phyloP scores from a whole-genome alignment of 92 coral and sea anemone genomes.

The Actinostola sp. region DNA sequence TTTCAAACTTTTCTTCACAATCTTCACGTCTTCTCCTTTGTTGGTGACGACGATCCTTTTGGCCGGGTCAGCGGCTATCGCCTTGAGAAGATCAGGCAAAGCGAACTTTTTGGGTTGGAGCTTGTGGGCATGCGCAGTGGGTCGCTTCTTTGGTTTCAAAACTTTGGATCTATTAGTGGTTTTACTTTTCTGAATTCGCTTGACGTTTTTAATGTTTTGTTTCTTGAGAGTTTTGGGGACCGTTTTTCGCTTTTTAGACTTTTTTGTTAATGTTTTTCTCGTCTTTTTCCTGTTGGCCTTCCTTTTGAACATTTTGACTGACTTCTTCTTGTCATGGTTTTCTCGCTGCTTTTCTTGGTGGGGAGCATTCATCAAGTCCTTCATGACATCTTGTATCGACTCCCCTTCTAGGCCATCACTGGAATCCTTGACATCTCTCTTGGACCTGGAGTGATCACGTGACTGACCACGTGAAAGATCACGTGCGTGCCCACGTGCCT shows the following conservation, averaged over 20 bases:
- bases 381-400: conserved; percentile 30
- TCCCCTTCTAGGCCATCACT: conserved; percentile 12
- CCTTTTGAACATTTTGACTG: not conserved
- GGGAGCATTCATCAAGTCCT: conserved; percentile 29
- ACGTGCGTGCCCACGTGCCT: conserved; percentile 1
- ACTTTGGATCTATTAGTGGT: not conserved
- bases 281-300: not conserved
- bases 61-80: conserved; percentile 34
- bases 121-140: conserved; percentile 3
- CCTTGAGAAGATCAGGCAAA: conserved; percentile 23
- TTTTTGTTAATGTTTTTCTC: not conserved
- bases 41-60: conserved; percentile 30
- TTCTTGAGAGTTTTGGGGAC: not conserved
- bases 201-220: not conserved
- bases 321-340: not conserved
- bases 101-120: not conserved
- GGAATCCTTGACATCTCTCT: not conserved
- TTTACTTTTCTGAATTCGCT: not conserved
- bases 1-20: conserved; percentile 24
- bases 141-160: not conserved
- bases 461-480: not conserved
- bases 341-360: not conserved
- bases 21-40: conserved; percentile 11
- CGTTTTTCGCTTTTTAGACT: conserved; percentile 4
- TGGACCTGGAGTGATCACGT: conserved; percentile 5